Evolutionary conservation across 2,888 invertebrate genomes (phyloP).

Genomic region (Ectropis crepuscularia): DNA sequence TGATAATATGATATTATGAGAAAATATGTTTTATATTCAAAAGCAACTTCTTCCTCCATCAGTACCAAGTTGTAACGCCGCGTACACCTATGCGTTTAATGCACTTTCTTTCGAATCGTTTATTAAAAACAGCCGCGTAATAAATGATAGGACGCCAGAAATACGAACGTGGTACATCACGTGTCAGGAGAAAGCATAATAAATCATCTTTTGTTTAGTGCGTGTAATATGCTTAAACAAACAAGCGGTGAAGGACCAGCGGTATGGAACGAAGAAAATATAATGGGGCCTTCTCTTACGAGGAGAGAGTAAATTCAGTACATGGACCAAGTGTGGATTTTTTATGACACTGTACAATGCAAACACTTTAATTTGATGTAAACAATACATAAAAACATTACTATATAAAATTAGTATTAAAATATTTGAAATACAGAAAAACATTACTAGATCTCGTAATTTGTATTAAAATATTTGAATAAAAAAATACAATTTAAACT

Average conservation of each 20-base stretch:
- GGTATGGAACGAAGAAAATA: slow-evolving; percentile 20
- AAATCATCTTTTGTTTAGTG: slow-evolving; percentile 74
- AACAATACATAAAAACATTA: too few relatives aligned
- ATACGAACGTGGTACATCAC: slow-evolving; percentile 63
- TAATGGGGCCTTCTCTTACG: too few relatives aligned
- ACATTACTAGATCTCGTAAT: too few relatives aligned
- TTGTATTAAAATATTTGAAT: too few relatives aligned
- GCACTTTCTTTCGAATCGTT: slow-evolving; percentile 67
- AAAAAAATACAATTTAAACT: too few relatives aligned
- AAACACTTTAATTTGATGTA: too few relatives aligned
- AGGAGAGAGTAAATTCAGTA: too few relatives aligned
- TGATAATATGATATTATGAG: too few relatives aligned
- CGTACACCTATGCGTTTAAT: slow-evolving; percentile 54
- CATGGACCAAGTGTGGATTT: too few relatives aligned
- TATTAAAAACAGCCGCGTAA: slow-evolving; percentile 56
- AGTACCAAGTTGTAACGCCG: slow-evolving; percentile 43
- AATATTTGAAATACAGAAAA: too few relatives aligned
- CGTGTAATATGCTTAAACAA: slow-evolving; percentile 49
- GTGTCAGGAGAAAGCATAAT: slow-evolving; percentile 66
- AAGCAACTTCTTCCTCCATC: slow-evolving; percentile 12
- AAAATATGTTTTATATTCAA: neutral
- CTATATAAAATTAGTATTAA: too few relatives aligned
- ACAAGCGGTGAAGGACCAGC: slow-evolving; percentile 5
- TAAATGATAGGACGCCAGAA: slow-evolving; percentile 63
- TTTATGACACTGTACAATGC: too few relatives aligned